Evolutionary conservation across 2,113 vertebrate genomes (phyloP).

Genomic region (Hemichromis elongatus): DNA sequence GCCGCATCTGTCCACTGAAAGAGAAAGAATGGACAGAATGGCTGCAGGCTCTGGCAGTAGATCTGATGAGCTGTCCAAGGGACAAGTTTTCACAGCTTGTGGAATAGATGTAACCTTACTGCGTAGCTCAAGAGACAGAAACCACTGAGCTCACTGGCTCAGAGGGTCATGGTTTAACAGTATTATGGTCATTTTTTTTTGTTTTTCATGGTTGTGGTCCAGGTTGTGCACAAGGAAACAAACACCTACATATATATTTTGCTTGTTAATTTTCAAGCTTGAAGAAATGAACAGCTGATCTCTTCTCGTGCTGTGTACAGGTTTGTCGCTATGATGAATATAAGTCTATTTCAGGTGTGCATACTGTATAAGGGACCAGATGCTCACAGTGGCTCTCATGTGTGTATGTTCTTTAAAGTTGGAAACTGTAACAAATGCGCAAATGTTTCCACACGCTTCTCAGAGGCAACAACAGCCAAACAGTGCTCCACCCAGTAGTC

Average conservation of each 20-base stretch:
- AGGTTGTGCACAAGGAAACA: not conserved
- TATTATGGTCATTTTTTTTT: not conserved
- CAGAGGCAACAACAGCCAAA: constrained; percentile 12
- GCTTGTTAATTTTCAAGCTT: not conserved
- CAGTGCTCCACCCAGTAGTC: constrained; percentile 3
- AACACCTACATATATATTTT: not conserved
- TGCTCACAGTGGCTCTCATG: not conserved
- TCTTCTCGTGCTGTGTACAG: not conserved
- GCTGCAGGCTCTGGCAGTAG: constrained; percentile 37
- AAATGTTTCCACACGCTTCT: not conserved
- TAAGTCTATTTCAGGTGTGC: not conserved
- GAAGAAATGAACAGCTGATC: not conserved
- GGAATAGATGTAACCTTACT: constrained; percentile 34
- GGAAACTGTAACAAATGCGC: not conserved
- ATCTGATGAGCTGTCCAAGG: constrained; percentile 42
- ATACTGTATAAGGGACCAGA: not conserved
- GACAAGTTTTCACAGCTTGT: constrained; percentile 50
- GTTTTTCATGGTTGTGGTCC: not conserved
- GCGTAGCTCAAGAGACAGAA: not conserved
- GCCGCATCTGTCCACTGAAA: constrained; percentile 41
- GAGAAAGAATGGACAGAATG: constrained; percentile 17
- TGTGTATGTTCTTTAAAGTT: not conserved
- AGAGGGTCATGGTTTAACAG: not conserved
- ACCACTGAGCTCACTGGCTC: not conserved
- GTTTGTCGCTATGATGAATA: constrained; percentile 5